Conservation (phyloP, 2,888 invertebrate species). For the Euphydryas editha region DNA sequence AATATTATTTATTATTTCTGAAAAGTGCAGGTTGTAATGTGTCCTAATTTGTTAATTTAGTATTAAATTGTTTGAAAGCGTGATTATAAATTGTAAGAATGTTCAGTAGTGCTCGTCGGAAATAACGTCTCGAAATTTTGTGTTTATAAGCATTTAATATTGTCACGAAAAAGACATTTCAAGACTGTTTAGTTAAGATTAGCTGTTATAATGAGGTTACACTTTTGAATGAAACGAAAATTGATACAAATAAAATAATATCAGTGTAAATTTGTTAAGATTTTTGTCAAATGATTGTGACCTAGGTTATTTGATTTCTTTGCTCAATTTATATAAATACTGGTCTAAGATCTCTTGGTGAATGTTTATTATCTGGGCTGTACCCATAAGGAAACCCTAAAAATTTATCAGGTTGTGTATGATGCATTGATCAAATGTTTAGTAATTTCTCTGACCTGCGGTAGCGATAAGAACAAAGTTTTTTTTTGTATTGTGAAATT, state of each 20-base stretch:
- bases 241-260: not conserved
- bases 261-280: not conserved
- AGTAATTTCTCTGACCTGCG: slow-evolving; percentile 37
- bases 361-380: slow-evolving; percentile 12
- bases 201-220: slow-evolving; percentile 25
- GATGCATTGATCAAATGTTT: not conserved
- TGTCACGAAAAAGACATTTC: slow-evolving; percentile 60
- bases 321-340: slow-evolving; percentile 44
- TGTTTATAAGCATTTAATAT: slow-evolving; percentile 27
- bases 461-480: slow-evolving; percentile 46
- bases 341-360: slow-evolving; percentile 19
- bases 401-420: not conserved
- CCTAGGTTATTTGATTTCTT: slow-evolving; percentile 30
- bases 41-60: slow-evolving; percentile 22
- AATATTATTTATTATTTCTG: slow-evolving; percentile 72
- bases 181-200: slow-evolving; percentile 63
- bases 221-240: slow-evolving; percentile 14
- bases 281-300: slow-evolving; percentile 31
- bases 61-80: slow-evolving; percentile 3
- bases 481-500: slow-evolving; percentile 8
- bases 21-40: slow-evolving; percentile 30
- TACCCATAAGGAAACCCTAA: not conserved
- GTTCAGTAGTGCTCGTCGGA: not conserved
- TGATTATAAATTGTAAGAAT: slow-evolving; percentile 5
- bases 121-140: slow-evolving; percentile 13